Conservation (phyloP, 2,113 vertebrate species). For the Cottus gobio region DNA sequence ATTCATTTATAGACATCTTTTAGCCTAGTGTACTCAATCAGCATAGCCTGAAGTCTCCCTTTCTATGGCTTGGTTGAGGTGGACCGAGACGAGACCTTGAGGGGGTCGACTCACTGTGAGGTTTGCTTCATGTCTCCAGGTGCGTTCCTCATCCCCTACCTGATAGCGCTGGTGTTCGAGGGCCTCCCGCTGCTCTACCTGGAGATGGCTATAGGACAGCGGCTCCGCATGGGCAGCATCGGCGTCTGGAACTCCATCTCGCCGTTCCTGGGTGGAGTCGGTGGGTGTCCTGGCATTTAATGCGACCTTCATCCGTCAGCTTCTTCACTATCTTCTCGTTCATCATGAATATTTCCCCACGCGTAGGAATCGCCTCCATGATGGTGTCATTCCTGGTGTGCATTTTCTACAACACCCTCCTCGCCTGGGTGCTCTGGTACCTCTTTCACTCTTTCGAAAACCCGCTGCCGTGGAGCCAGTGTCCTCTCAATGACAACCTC, state of each 20-base stretch:
- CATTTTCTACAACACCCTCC: constrained; percentile 88
- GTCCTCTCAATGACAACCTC: constrained; percentile 83
- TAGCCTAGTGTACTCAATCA: neutral
- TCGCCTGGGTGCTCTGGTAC: constrained; percentile 93
- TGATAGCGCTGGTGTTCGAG: constrained; percentile 88
- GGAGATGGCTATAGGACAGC: constrained; percentile 91
- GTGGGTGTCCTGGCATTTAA: constrained; percentile 68
- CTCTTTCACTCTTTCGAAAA: constrained; percentile 90
- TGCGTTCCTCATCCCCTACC: constrained; percentile 93
- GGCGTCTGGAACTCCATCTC: constrained; percentile 90
- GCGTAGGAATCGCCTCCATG: constrained; percentile 83
- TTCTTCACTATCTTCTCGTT: neutral
- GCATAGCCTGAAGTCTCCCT: neutral
- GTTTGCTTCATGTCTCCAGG: constrained; percentile 76
- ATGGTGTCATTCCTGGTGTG: constrained; percentile 82
- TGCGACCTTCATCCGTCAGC: neutral
- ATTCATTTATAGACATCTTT: neutral
- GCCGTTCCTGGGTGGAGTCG: constrained; percentile 87
- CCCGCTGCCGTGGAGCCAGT: constrained; percentile 89
- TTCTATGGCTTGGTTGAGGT: neutral
- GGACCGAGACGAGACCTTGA: too few relatives aligned
- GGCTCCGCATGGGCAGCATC: constrained; percentile 86
- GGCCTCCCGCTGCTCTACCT: constrained; percentile 91
- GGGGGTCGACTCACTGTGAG: too few relatives aligned
- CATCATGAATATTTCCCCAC: neutral